Evolutionary conservation across 2,888 invertebrate species (phyloP).

Genomic region (Diloba caeruleocephala): DNA sequence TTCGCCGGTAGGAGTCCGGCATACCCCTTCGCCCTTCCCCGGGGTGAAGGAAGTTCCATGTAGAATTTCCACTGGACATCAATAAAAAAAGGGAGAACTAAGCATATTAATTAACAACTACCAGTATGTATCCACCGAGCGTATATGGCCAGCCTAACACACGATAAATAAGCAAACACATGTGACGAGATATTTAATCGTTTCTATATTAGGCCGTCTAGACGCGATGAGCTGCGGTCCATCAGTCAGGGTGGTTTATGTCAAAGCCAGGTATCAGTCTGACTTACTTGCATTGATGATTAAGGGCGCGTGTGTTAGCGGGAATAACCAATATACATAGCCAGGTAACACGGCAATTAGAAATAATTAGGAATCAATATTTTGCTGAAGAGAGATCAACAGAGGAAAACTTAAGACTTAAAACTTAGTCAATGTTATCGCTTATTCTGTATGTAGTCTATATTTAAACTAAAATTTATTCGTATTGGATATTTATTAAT

Average conservation of each 20-base stretch:
- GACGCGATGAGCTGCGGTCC: slow-evolving; percentile 34
- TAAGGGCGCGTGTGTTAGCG: slow-evolving; percentile 26
- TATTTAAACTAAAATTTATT: too few species aligned
- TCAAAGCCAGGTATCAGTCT: slow-evolving; percentile 40
- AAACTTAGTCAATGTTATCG: too few species aligned
- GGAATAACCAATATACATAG: background rate
- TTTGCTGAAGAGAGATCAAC: too few species aligned
- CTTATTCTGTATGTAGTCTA: too few species aligned
- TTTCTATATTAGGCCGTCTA: slow-evolving; percentile 51
- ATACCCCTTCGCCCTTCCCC: too few species aligned
- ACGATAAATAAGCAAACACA: slow-evolving; percentile 24
- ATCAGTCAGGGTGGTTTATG: slow-evolving; percentile 43
- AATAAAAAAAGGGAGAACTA: slow-evolving; percentile 7
- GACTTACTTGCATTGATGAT: slow-evolving; percentile 45
- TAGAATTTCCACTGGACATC: too few species aligned
- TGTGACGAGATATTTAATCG: slow-evolving; percentile 38
- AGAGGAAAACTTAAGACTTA: too few species aligned
- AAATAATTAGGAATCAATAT: too few species aligned
- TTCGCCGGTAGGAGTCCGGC: too few species aligned
- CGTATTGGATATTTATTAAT: too few species aligned
- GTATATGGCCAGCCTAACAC: slow-evolving; percentile 20
- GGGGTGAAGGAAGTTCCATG: too few species aligned
- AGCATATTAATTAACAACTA: slow-evolving; percentile 24
- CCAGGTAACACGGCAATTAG: too few species aligned
- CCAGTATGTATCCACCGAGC: background rate